Base-by-base conservation (phyloP, 2,113 vertebrate genomes). In the Cebus imitator region DNA sequence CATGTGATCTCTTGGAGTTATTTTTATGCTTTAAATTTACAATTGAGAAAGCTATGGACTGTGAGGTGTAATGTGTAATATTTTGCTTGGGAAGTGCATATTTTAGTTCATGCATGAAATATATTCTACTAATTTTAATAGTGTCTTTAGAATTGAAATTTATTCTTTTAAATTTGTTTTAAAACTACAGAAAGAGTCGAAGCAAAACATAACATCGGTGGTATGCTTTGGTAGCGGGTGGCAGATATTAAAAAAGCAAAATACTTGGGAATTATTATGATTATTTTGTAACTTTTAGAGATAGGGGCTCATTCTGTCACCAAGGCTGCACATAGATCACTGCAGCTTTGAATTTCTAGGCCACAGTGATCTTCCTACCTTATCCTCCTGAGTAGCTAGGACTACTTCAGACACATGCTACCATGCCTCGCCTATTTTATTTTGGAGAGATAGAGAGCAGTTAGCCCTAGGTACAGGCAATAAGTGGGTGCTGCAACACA, bases 1-100 rank as follows among this genome's bases (percentile, higher is more conserved):
- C 7, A 40, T 52, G 40, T 78, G 50, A 61, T 20, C 35, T 78
- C 30, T 70, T 96, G 48, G 58, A 70, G 16, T 92, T 68, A 70
- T 18, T 50, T 88, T 88, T 75, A 82, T 70, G 30, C 45, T 96
- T 94, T 73, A 81, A 96, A 73, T 64, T 64, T 85, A 66, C 43
- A 52, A 57, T 66, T 18, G n/a, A 68, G n/a, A 40, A 80, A 52
- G 79, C 40, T 93, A 23, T 90, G 30, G 87, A 43, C 25, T 43
- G 1, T 25, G 23, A 50, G 37, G 35, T 75, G 6, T 57, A 25
- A 90, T 57, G 64, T 90, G 35, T 58, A 90, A 86, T 64, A 57
- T 66, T 82, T 90, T 90, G 17, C 13, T 73, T 75, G 37, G 2
- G 52, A 81, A n/a, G 13, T 81, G 32, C 35, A 5, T 72, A 78